Evolutionary conservation across 2,888 invertebrate species (phyloP), one percentile per base, ranked within the genome.

Genomic region (Drosophila monieri): DNA sequence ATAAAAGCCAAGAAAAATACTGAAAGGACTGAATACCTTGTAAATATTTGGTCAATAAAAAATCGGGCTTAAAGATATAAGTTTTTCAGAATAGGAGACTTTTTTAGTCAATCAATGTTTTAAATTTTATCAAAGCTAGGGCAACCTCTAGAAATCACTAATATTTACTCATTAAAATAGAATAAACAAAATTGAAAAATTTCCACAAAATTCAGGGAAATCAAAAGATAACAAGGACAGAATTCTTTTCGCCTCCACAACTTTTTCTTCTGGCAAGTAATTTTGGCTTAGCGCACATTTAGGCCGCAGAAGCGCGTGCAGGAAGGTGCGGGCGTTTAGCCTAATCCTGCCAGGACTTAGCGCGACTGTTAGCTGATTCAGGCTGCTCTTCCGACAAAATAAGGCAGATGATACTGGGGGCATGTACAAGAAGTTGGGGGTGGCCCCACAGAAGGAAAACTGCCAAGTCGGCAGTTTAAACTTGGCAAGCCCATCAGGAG

Each of bases 231-330:
- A 58, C 66, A 61, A 57, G 62, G 43, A 55, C 46, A 37, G 4
- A 15, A n/a, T 21, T 14, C 39, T 18, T 23, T n/a, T 15, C 27
- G 6, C 39, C 51, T 35, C 14, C 18, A n/a, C 23, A 30, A 12
- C 15, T 25, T 48, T 37, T 32, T 8, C 62, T 52, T 54, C 35
- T 39, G 59, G 25, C 67, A 73, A 71, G 71, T 72, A 64, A 69
- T 80, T 77, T 68, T 59, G 51, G 77, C 85, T 71, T 55, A 65
- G 69, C 70, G 73, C 73, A 67, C 76, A 74, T 78, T 74, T 54
- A 70, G 79, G 84, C 80, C 76, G 55, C 80, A 76, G 74, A 70
- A 80, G 57, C 70, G 77, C 69, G 75, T 77, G 76, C 66, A 12
- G 27, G 32, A 15, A 30, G 35, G 56, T 59, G 64, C 32, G 53